Evolutionary conservation across 2,113 vertebrate species (phyloP), one percentile per base, ranked within the genome.

Genomic region (Crotalus tigris): DNA sequence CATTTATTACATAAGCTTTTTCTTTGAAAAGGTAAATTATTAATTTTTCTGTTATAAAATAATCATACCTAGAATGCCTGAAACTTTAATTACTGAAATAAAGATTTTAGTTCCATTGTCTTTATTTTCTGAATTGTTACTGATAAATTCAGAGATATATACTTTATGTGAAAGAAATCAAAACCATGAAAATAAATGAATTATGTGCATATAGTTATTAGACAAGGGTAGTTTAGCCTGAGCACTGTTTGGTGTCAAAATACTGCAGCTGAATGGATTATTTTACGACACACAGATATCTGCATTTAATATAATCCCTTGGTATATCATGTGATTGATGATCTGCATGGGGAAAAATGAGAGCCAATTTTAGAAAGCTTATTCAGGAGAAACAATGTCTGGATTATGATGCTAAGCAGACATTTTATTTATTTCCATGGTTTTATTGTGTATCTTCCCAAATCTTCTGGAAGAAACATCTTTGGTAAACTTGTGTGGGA

Each of bases 281-380:
- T 96, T 96, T 97, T 97, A 96, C 96, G 95, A 93, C 92, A 95
- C 86, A 93, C 97, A 97, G 97, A 97, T 96, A 97, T 97, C 97
- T 97, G 97, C 96, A 97, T 96, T 95, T 93, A 96, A 93, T 96
- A 96, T 96, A 95, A 93, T 97, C 96, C 95, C 95, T 93, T 93
- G 97, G 97, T 97, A 95, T 94, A 92, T 92, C 96, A 95, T 33
- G 81, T 97, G 97, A 95, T 95, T 96, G 94, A 94, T 97, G 96
- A 97, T 97, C 94, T 96, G 86, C 95, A 91, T 86, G 49, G 92
- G 94, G 95, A 95, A 96, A 96, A 96, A 95, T 95, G 64, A 69
- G 29, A 69, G 95, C 96, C 0, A 12, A 59, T 95, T 97, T 97
- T 96, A 96, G 0, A 12, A 96, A 94, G 53, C 92, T 64, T 93